Conservation (phyloP, 1,140 invertebrate genomes). For the Drosophila kepulauana region DNA sequence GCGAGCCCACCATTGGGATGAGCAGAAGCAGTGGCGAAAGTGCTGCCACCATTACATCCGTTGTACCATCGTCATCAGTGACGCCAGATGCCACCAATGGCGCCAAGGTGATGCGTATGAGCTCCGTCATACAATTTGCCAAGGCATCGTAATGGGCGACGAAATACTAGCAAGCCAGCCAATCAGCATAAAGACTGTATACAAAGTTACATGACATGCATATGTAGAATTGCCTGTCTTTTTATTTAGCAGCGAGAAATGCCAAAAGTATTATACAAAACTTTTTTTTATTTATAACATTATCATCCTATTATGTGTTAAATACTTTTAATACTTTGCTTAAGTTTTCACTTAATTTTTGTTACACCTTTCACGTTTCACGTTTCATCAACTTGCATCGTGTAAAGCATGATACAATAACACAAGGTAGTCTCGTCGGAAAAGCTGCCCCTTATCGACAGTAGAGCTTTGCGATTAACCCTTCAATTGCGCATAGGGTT, state of each 20-base stretch:
- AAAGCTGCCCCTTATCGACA: too few species aligned
- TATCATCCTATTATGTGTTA: conserved; percentile 55
- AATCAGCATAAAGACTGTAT: conserved; percentile 74
- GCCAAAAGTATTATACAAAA: conserved; percentile 81
- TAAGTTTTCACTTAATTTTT: conserved; percentile 45
- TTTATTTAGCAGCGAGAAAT: conserved; percentile 59
- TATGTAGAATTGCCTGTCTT: neutral
- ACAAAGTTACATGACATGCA: conserved; percentile 57
- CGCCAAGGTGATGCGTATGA: conserved; percentile 87
- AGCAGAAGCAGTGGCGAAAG: conserved; percentile 10
- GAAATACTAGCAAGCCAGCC: conserved; percentile 4
- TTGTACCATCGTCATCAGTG: neutral
- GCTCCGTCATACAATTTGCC: conserved; percentile 93
- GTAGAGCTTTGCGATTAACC: too few species aligned
- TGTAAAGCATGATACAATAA: too few species aligned
- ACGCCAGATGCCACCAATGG: conserved; percentile 21
- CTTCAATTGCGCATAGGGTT: too few species aligned
- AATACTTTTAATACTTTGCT: conserved; percentile 35
- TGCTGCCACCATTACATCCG: neutral
- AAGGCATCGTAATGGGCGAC: conserved; percentile 88
- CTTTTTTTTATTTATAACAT: conserved; percentile 55
- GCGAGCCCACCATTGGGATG: conserved; percentile 84
- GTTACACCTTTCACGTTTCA: conserved; percentile 55
- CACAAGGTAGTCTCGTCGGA: too few species aligned
- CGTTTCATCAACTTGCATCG: neutral